These are phyloP conservation scores for Aphrophora alni DNA, from an alignment of 2,888 invertebrate species.

Conservation along the genomic window DNA sequence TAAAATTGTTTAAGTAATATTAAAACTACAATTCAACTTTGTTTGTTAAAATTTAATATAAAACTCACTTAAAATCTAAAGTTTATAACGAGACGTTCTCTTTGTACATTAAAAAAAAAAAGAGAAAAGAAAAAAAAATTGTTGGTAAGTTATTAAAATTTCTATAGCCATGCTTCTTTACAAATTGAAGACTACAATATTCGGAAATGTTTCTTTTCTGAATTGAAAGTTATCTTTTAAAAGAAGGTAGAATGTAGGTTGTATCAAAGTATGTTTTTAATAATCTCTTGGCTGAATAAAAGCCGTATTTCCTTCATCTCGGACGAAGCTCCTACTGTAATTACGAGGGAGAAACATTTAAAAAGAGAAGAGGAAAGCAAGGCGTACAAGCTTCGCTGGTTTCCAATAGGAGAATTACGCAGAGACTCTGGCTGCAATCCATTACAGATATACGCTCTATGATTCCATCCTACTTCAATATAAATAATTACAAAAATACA, in stretches of 20 bases:
- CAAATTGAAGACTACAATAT: neutral
- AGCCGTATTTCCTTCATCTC: slow-evolving; percentile 7
- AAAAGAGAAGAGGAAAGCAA: slow-evolving; percentile 28
- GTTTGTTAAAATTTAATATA: too few species aligned
- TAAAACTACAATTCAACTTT: too few species aligned
- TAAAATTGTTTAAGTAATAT: too few species aligned
- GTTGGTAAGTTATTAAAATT: neutral
- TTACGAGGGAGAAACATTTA: slow-evolving; percentile 35
- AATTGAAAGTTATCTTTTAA: neutral
- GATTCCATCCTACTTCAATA: neutral
- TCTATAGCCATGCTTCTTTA: neutral
- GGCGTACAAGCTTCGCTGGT: slow-evolving; percentile 22
- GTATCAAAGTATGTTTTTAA: slow-evolving; percentile 19
- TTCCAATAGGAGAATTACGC: slow-evolving; percentile 21
- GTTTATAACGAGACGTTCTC: too few species aligned
- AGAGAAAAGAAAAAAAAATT: too few species aligned
- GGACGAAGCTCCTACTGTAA: slow-evolving; percentile 15
- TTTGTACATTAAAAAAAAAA: too few species aligned
- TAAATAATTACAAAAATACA: neutral
- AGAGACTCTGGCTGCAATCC: slow-evolving; percentile 15
- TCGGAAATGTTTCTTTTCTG: neutral
- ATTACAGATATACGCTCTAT: slow-evolving; percentile 12
- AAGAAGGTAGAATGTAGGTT: neutral
- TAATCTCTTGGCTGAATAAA: slow-evolving; percentile 21
- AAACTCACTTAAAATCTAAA: too few species aligned